Evolutionary conservation across 2,113 vertebrate species (phyloP).

Genomic region (Thamnophis sirtalis): DNA sequence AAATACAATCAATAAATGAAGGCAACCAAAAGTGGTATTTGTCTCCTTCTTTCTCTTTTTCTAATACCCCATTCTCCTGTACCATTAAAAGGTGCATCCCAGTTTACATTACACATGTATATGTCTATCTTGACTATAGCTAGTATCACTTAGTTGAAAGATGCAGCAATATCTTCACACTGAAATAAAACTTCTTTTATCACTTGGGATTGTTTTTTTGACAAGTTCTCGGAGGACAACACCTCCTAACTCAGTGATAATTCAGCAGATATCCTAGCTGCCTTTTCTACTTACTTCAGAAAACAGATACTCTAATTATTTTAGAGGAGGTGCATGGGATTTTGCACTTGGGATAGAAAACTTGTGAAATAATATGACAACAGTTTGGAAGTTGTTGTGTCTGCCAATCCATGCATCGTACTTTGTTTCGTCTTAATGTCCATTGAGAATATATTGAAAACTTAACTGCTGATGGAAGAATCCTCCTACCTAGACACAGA

Average conservation of each 20-base stretch:
- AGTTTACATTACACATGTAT: not conserved
- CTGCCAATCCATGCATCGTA: not conserved
- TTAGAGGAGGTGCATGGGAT: not conserved
- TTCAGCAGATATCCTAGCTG: not conserved
- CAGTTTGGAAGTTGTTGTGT: not conserved
- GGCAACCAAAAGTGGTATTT: not conserved
- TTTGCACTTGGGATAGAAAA: not conserved
- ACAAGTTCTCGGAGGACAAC: not conserved
- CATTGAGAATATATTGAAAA: not conserved
- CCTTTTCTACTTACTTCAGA: not conserved
- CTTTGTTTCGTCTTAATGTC: not conserved
- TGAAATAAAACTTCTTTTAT: not conserved
- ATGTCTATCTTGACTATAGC: not conserved
- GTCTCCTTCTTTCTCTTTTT: not conserved
- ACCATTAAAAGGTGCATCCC: conserved; percentile 33
- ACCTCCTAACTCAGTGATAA: not conserved
- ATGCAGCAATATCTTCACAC: not conserved
- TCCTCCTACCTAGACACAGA: conserved; percentile 22
- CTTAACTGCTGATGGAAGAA: not conserved
- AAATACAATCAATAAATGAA: not conserved
- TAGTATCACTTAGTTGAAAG: not conserved
- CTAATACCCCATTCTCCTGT: accelerated
- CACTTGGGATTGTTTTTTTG: not conserved
- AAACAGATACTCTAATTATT: not conserved
- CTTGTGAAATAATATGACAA: not conserved